Percentiles rank a stretch among this genome's conserved stretches.
Conservation (phyloP, 2,888 invertebrate genomes). For the Prostheceraeus crozeri region DNA sequence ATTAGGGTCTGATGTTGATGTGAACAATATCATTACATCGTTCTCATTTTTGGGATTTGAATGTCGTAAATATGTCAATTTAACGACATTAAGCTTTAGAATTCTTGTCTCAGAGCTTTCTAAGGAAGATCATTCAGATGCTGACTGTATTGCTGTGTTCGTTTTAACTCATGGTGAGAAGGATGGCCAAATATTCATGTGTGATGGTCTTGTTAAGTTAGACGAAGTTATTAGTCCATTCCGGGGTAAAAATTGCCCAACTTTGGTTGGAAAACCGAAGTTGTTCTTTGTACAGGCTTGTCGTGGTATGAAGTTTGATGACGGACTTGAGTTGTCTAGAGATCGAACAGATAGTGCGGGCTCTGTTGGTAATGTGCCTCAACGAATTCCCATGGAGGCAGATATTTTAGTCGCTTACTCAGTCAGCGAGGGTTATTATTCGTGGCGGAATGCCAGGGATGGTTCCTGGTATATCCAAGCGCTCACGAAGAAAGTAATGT, state of each 20-base stretch:
- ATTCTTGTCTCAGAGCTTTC: no score
- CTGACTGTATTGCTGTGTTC: constrained; percentile 74
- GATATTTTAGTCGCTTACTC: background rate
- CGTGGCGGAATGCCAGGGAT: constrained; percentile 84
- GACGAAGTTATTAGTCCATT: no score
- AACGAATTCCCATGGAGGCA: background rate
- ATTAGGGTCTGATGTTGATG: constrained; percentile 64
- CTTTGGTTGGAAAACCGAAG: background rate
- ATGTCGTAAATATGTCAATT: no score
- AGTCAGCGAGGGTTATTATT: constrained; percentile 66
- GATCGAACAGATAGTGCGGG: no score
- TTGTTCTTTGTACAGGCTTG: background rate
- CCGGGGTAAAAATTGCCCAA: no score
- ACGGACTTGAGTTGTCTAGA: background rate
- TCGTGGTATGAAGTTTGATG: background rate
- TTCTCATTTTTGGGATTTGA: no score
- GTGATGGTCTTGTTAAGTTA: no score
- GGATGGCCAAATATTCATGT: constrained; percentile 65
- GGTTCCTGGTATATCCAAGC: constrained; percentile 95
- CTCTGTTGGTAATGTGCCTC: background rate
- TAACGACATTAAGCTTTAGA: no score
- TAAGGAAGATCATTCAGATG: constrained; percentile 69
- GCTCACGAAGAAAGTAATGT: constrained; percentile 68
- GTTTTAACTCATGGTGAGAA: constrained; percentile 81
- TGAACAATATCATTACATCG: constrained; percentile 61